phyloP scores from a whole-genome alignment of 1,140 invertebrate species.

The Cyclargus thomasi region DNA sequence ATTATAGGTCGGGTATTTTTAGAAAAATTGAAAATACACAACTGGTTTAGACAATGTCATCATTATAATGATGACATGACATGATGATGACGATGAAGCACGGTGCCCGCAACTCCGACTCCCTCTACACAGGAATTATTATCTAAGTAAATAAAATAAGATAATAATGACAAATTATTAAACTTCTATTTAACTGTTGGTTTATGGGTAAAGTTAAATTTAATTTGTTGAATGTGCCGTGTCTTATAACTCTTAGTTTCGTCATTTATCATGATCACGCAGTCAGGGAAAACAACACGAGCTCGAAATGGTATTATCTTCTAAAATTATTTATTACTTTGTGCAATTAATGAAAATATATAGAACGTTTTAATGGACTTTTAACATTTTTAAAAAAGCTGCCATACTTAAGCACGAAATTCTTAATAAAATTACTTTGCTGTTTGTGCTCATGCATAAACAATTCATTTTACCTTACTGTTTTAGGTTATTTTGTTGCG shows the following conservation, averaged over 20 bases:
- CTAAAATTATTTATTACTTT: slow-evolving; percentile 7
- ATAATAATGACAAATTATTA: slow-evolving; percentile 15
- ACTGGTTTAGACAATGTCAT: too few relatives aligned
- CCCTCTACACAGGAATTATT: not conserved
- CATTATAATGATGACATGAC: too few relatives aligned
- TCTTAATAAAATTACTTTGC: too few relatives aligned
- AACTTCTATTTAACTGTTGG: slow-evolving; percentile 8
- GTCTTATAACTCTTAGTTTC: slow-evolving; percentile 13
- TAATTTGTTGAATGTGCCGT: slow-evolving; percentile 6
- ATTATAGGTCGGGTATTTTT: too few relatives aligned
- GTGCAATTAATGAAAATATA: not conserved
- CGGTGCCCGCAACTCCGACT: too few relatives aligned
- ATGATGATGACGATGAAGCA: too few relatives aligned
- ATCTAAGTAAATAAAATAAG: not conserved
- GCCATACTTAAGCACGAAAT: too few relatives aligned
- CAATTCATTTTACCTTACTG: too few relatives aligned
- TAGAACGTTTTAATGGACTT: not conserved
- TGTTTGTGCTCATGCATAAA: too few relatives aligned
- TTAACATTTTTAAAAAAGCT: too few relatives aligned
- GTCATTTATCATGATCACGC: slow-evolving; percentile 9
- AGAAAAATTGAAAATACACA: too few relatives aligned
- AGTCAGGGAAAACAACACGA: slow-evolving; percentile 8
- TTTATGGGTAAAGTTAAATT: slow-evolving; percentile 15
- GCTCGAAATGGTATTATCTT: not conserved
- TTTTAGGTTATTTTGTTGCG: too few relatives aligned